Conservation (phyloP, 2,888 invertebrate genomes). For the Kuschelorhynchus macadamiae region DNA sequence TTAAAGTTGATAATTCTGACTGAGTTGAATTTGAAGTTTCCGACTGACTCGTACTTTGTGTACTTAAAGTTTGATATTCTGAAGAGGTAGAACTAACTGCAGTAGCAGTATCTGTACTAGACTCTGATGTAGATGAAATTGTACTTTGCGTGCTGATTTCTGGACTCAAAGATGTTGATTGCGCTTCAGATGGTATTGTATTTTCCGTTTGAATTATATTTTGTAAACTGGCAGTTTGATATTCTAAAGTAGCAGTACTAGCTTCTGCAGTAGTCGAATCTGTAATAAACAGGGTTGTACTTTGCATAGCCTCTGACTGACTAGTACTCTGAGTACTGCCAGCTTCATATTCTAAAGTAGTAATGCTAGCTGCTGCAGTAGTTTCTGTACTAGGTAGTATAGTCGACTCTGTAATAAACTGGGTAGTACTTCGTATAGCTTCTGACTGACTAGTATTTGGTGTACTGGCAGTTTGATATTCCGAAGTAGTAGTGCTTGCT, state of each 20-base stretch:
- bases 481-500: too few relatives aligned
- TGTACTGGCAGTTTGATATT: too few relatives aligned
- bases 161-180: too few relatives aligned
- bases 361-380: constrained; percentile 35
- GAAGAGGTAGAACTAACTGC: background rate
- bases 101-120: background rate
- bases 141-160: too few relatives aligned
- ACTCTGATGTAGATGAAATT: background rate
- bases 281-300: too few relatives aligned
- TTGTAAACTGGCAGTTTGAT: too few relatives aligned
- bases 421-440: too few relatives aligned
- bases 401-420: too few relatives aligned
- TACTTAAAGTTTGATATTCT: background rate
- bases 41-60: background rate
- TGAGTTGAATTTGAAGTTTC: background rate
- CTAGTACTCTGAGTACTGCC: constrained; percentile 54
- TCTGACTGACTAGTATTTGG: too few relatives aligned
- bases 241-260: too few relatives aligned
- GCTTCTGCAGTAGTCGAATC: too few relatives aligned
- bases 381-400: background rate
- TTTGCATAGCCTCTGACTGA: background rate
- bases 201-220: background rate
- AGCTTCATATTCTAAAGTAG: constrained; percentile 44
- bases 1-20: too few relatives aligned
- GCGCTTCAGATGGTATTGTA: background rate